These are phyloP conservation scores for Rambutsinella grinnellia DNA, from an alignment of 2,888 invertebrate species.

Conservation along the genomic window DNA sequence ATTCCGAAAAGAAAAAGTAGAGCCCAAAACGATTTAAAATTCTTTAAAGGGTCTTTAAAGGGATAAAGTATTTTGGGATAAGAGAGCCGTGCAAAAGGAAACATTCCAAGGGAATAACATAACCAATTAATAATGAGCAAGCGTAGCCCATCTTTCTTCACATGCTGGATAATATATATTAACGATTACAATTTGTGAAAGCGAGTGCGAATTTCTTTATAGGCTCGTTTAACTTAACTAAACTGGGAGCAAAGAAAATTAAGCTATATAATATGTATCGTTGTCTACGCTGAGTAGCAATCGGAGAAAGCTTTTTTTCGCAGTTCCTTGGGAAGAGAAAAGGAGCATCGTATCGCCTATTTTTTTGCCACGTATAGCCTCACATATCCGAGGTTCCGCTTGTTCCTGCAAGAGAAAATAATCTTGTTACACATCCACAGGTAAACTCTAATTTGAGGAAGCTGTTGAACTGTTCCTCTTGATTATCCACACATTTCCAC, in stretches of 20 bases:
- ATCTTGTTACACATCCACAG: not conserved
- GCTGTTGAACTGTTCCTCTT: no score
- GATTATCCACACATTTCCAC: not conserved
- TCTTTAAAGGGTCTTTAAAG: no score
- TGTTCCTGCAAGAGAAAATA: slow-evolving; percentile 41
- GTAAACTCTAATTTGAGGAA: no score
- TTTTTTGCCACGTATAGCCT: slow-evolving; percentile 34
- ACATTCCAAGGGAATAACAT: no score
- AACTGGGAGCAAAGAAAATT: not conserved
- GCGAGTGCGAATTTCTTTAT: no score
- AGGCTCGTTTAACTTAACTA: no score
- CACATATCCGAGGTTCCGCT: slow-evolving; percentile 59
- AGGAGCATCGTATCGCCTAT: slow-evolving; percentile 17
- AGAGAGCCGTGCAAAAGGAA: no score
- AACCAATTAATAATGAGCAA: slow-evolving; percentile 1
- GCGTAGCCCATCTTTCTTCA: slow-evolving; percentile 4
- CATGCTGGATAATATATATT: no score
- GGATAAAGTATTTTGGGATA: no score
- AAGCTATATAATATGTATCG: not conserved
- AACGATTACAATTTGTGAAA: no score
- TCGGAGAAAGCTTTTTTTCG: not conserved
- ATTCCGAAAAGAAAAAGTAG: no score
- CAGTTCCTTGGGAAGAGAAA: not conserved
- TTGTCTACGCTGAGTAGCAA: not conserved
- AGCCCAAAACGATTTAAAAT: no score